Percentiles rank a stretch among this genome's conserved stretches.
These are phyloP conservation scores for Luffia ferchaultella DNA, from an alignment of 2,888 invertebrate species.

Conservation along the genomic window DNA sequence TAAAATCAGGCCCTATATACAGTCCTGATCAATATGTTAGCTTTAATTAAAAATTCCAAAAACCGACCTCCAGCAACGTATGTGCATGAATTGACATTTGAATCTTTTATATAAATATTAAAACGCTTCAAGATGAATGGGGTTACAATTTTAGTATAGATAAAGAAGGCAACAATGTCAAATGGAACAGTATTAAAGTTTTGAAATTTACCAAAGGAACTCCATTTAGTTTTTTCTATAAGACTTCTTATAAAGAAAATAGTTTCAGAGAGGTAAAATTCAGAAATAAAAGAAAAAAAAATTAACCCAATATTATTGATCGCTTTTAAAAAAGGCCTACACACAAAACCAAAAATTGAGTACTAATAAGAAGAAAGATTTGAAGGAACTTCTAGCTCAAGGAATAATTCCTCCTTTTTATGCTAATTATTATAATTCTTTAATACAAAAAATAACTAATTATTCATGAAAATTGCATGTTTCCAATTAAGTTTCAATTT, in stretches of 20 bases:
- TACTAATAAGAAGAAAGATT: neutral
- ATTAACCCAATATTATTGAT: neutral
- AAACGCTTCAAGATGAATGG: slow-evolving; percentile 5
- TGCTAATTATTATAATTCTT: neutral
- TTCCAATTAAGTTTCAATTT: neutral
- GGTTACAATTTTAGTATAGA: slow-evolving; percentile 7
- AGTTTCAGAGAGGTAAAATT: neutral
- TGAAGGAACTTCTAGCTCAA: neutral
- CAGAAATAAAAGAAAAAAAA: neutral
- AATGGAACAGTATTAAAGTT: slow-evolving; percentile 10
- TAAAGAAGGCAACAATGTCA: slow-evolving; percentile 4
- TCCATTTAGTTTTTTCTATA: slow-evolving; percentile 6
- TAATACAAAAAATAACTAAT: neutral
- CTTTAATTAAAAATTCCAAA: neutral
- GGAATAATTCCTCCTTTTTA: neutral
- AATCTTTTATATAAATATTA: neutral
- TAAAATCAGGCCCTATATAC: slow-evolving; percentile 22
- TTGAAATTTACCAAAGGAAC: slow-evolving; percentile 7
- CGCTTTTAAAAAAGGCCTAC: neutral
- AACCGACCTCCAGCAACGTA: too few relatives aligned
- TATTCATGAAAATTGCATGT: neutral
- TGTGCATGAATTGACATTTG: neutral
- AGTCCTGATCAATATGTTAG: slow-evolving; percentile 9
- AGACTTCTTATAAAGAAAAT: slow-evolving; percentile 2
- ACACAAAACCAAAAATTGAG: neutral